phyloP scores from a whole-genome alignment of 2,888 invertebrate species.

The Eurois occulta region DNA sequence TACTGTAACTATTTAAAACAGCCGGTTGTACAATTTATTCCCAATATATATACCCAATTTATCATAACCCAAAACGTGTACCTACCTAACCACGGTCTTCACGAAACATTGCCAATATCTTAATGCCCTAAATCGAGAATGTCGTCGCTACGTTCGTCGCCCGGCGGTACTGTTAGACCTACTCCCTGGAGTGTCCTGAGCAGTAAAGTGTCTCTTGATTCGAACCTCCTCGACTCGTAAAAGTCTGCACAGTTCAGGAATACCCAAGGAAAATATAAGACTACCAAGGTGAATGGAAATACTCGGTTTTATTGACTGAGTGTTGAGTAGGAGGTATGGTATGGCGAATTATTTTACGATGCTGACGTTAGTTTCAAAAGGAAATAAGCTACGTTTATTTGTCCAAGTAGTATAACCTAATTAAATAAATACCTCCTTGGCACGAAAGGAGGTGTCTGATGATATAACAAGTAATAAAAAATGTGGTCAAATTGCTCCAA shows the following conservation, averaged over 20 bases:
- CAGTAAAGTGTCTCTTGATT: conserved; percentile 80
- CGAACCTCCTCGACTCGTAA: conserved; percentile 76
- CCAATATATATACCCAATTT: neutral
- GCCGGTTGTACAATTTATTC: neutral
- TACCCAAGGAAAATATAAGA: conserved; percentile 66
- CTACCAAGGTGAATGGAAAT: conserved; percentile 69
- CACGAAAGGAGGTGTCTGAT: too few relatives aligned
- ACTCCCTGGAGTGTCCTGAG: conserved; percentile 78
- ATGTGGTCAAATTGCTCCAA: conserved; percentile 91
- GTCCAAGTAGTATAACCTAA: too few relatives aligned
- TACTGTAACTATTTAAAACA: too few relatives aligned
- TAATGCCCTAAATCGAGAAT: conserved; percentile 65
- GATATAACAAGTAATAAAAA: too few relatives aligned
- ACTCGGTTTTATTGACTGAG: conserved; percentile 50
- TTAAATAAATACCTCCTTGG: too few relatives aligned
- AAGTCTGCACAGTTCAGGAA: conserved; percentile 72
- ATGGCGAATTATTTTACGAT: conserved; percentile 6
- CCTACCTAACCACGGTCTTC: conserved; percentile 1
- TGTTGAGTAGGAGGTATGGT: conserved; percentile 28
- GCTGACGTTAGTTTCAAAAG: neutral
- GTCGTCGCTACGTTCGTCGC: conserved; percentile 66
- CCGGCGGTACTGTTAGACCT: conserved; percentile 67
- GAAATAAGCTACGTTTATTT: neutral
- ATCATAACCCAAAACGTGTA: neutral
- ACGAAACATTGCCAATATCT: conserved; percentile 53